A percentile compares a stretch with the other conserved stretches of the same genome.
Evolutionary conservation across 2,888 invertebrate genomes (phyloP).

Genomic region (Pollenia griseotomentosa): DNA sequence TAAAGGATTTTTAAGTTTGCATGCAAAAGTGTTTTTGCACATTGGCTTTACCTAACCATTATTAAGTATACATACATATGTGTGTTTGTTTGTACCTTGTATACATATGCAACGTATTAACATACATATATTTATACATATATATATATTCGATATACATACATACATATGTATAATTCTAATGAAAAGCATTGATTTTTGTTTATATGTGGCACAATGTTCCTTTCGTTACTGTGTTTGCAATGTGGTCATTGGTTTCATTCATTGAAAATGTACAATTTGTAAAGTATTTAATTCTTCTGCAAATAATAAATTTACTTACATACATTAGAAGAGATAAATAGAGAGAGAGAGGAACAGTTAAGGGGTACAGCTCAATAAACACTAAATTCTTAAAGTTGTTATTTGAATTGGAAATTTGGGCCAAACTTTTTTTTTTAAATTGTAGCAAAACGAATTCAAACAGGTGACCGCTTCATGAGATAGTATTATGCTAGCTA

Average conservation of each 20-base stretch:
- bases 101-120: not conserved
- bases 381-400: conserved; percentile 6
- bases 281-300: not conserved
- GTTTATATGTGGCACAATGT: conserved; percentile 21
- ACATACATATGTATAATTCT: not conserved
- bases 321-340: not conserved
- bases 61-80: not conserved
- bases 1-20: not conserved
- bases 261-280: conserved; percentile 29
- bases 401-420: not conserved
- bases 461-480: no score
- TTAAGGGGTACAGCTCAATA: not conserved
- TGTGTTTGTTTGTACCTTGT: not conserved
- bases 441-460: not conserved
- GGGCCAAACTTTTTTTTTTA: not conserved
- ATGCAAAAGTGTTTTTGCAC: not conserved
- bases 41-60: not conserved
- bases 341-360: not conserved
- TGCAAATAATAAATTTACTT: conserved; percentile 17
- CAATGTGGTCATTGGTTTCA: conserved; percentile 45
- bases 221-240: conserved; percentile 54
- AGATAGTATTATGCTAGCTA: no score
- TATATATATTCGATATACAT: not conserved
- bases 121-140: not conserved
- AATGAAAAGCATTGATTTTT: conserved; percentile 52